Evolutionary conservation across 2,797 vertebrate species (phyloP), one percentile per base, ranked within the genome.

Genomic region (Anabas testudineus): DNA sequence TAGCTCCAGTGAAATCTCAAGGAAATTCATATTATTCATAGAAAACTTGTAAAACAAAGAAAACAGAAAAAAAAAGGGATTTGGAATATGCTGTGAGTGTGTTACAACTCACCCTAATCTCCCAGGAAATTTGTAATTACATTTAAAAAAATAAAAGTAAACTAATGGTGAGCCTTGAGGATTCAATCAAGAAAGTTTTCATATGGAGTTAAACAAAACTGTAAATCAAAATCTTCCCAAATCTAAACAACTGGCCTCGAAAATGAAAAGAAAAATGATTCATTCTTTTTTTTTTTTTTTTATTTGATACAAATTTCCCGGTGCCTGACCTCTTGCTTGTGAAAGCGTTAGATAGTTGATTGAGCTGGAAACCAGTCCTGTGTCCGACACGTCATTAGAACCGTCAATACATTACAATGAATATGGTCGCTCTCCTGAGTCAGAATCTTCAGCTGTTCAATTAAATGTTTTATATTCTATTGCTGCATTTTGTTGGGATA

Each of bases 291-390:
- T n/a, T n/a, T n/a, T n/a, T n/a, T n/a, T n/a, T n/a, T n/a, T n/a
- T n/a, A n/a, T n/a, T n/a, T 32, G 7, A 32, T 10, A 32, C 32
- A 32, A 2, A 8, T 32, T 39, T 67, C 58, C 30, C 76, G 81
- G 71, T 85, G 67, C 41, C 19, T 39, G 65, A 69, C 76, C 56
- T 32, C 58, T 68, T 78, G 80, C 85, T 74, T 81, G 70, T 24
- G 71, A 66, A 34, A 1, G 54, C 22, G 70, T 58, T 90, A 86
- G n/a, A n/a, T n/a, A n/a, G n/a, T 88, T 91, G 87, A 83, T 87
- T 90, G 90, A 92, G 88, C 90, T 90, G 88, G 76, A 78, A 55
- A 0, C 34, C 52, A 36, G 68, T 76, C 57, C 52, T 32, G 43
- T 58, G 73, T 77, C 73, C 76, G 72, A 54, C 67, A 67, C 19